Evolutionary conservation across 2,888 invertebrate genomes (phyloP).

Genomic region (Calliphora vomitoria): DNA sequence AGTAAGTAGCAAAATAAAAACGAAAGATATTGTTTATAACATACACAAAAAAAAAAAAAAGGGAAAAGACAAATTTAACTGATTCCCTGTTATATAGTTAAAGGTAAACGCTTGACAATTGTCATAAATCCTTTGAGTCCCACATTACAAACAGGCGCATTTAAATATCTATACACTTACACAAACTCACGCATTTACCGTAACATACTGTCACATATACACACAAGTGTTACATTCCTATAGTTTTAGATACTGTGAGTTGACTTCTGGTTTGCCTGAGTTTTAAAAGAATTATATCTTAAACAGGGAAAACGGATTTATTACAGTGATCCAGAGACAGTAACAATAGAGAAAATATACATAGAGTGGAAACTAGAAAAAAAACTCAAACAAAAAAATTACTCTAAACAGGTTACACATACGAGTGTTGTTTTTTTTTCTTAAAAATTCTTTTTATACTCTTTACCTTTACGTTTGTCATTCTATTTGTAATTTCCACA

Average conservation of each 20-base stretch:
- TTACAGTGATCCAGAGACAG: too few species aligned
- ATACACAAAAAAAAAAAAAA: slow-evolving; percentile 16
- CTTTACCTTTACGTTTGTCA: too few species aligned
- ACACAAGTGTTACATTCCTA: slow-evolving; percentile 47
- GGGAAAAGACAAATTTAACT: slow-evolving; percentile 54
- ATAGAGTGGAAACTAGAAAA: too few species aligned
- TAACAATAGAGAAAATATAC: too few species aligned
- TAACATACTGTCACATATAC: not conserved
- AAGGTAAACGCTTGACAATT: slow-evolving; percentile 74
- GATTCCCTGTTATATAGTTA: slow-evolving; percentile 67
- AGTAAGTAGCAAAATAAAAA: slow-evolving; percentile 29
- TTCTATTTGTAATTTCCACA: too few species aligned
- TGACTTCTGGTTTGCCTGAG: not conserved
- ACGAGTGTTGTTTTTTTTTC: too few species aligned
- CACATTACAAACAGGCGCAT: slow-evolving; percentile 65
- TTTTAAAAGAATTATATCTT: slow-evolving; percentile 38
- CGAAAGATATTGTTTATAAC: not conserved
- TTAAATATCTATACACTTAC: slow-evolving; percentile 44
- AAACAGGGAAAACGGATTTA: not conserved
- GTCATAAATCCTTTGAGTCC: slow-evolving; percentile 75
- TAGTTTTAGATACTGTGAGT: slow-evolving; percentile 41
- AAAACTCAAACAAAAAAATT: too few species aligned
- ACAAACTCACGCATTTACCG: not conserved
- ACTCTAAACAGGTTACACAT: too few species aligned
- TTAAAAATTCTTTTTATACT: too few species aligned